Base-by-base conservation (phyloP, 2,797 vertebrate genomes). In the Heterohyrax brucei region DNA sequence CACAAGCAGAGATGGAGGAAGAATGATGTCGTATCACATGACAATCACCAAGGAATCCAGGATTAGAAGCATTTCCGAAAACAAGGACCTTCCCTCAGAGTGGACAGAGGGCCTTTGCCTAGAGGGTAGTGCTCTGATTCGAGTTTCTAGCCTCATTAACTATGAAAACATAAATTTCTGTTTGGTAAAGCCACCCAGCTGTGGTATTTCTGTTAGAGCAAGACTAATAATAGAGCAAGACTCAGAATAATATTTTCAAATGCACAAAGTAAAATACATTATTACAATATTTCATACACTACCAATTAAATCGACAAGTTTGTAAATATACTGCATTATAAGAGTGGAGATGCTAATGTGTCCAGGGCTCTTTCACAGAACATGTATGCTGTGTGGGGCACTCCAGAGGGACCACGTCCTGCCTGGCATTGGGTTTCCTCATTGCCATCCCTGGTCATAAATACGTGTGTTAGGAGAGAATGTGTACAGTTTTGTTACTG, bases 371-470 rank as follows among this genome's bases (percentile, higher is more conserved):
- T 56, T 24, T 1, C 4, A 3, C n/a, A 30, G 62, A 66, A 46
- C 14, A 21, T 44, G 18, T 10, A 6, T 10, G 56, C 18, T 26
- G 12, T 13, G 16, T 5, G 39, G 33, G 70, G 44, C 68, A 12
- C 53, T 39, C 18, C 16, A 19, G 4, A 18, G 68, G 39, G 22
- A 33, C 59, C 50, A 30, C n/a, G 19, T n/a, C 26, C 24, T 33
- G 26, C 64, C 48, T 39, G 50, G 7, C 22, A 1, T 53, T 4
- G n/a, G 18, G 39, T 59, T 30, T 26, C 62, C 39, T 90, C 46
- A 1, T 21, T 56, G n/a, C 7, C 1, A 8, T 10, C 12, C 10
- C 24, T 46, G 2, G 2, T 24, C 14, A 16, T 18, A 70, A n/a
- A 66, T 14, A 59, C 33, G 39, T 0, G 7, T 28, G 76, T 44